These are phyloP conservation scores for Peromyscus aztecus DNA, from an alignment of 2,797 vertebrate species.

Conservation along the genomic window DNA sequence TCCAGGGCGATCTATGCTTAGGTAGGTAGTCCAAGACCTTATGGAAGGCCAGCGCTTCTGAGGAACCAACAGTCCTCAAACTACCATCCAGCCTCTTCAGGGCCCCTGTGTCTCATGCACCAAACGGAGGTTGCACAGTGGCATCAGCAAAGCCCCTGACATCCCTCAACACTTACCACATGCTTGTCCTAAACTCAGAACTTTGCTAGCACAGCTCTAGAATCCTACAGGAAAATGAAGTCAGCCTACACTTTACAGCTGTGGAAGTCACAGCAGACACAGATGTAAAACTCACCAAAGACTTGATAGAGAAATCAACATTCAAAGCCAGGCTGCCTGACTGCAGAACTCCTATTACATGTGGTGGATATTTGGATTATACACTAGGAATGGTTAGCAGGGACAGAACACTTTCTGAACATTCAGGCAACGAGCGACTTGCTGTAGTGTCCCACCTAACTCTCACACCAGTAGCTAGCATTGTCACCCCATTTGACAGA, in stretches of 20 bases:
- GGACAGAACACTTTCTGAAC: rapidly evolving
- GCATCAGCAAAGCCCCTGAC: rapidly evolving
- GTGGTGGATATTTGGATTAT: background rate
- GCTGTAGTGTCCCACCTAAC: too few relatives aligned
- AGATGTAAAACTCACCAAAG: background rate
- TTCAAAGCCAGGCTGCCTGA: background rate
- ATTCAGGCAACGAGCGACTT: too few relatives aligned
- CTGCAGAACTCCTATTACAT: background rate
- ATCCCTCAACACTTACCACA: rapidly evolving
- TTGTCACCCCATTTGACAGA: background rate
- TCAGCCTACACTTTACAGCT: background rate
- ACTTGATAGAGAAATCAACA: background rate
- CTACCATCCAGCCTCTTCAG: rapidly evolving
- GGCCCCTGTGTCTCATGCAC: rapidly evolving
- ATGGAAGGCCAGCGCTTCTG: rapidly evolving
- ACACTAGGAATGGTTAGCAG: too few relatives aligned
- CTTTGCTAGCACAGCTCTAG: background rate
- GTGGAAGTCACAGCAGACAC: background rate
- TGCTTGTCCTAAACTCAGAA: rapidly evolving
- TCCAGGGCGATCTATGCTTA: background rate
- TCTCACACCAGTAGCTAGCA: background rate
- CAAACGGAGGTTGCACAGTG: rapidly evolving
- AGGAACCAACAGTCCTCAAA: background rate
- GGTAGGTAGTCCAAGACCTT: background rate
- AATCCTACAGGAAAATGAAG: background rate